Evolutionary conservation across 1,140 invertebrate genomes (phyloP).

Genomic region (Nomia melanderi): DNA sequence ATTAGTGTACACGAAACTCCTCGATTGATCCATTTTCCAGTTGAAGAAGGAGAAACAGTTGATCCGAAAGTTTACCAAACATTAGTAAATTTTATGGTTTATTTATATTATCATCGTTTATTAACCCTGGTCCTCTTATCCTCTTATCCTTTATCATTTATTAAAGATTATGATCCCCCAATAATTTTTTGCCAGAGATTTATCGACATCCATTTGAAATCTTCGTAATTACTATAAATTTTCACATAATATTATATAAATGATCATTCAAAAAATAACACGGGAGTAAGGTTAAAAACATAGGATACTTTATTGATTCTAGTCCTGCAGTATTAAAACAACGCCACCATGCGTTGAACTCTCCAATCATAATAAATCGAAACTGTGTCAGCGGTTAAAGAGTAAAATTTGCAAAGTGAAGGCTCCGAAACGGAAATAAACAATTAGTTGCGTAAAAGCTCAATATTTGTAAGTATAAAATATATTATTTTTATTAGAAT

Average conservation of each 20-base stretch:
- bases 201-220: too few relatives aligned
- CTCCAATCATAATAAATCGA: neutral
- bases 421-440: neutral
- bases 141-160: too few relatives aligned
- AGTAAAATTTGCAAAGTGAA: neutral
- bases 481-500: too few relatives aligned
- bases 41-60: constrained; percentile 5
- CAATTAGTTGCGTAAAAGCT: too few relatives aligned
- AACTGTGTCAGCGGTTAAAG: neutral
- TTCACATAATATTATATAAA: too few relatives aligned
- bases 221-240: neutral
- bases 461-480: too few relatives aligned
- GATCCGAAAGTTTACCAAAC: constrained; percentile 19
- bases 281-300: too few relatives aligned
- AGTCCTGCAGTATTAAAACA: neutral
- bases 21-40: constrained; percentile 22
- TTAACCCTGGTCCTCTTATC: too few relatives aligned
- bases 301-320: neutral
- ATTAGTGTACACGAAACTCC: constrained; percentile 51
- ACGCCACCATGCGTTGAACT: neutral
- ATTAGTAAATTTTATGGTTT: neutral
- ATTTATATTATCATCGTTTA: too few relatives aligned
- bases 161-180: too few relatives aligned
- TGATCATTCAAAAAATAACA: too few relatives aligned
- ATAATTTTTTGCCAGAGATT: too few relatives aligned